A percentile compares a stretch with the other conserved stretches of the same genome.
phyloP scores from a whole-genome alignment of 2,797 vertebrate genomes.

The Alcedo atthis region DNA sequence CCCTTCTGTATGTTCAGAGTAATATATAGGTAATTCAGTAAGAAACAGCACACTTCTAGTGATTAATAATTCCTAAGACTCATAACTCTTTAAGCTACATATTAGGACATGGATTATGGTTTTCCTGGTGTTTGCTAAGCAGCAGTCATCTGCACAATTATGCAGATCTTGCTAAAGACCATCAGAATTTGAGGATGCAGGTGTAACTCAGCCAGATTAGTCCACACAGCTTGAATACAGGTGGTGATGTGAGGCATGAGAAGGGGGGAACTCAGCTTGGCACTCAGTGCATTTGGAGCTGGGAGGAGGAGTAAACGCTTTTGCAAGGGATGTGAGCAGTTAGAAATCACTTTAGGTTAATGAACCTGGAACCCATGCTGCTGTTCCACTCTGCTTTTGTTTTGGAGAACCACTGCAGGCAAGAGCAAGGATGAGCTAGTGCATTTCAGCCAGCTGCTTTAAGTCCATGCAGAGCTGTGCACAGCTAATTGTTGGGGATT shows the following conservation, averaged over 20 bases:
- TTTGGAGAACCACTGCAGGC: background rate
- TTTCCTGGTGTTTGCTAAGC: background rate
- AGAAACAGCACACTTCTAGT: background rate
- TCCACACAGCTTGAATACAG: background rate
- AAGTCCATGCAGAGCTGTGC: background rate
- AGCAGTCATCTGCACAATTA: background rate
- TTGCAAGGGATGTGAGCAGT: background rate
- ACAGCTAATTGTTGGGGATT: background rate
- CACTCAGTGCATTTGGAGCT: background rate
- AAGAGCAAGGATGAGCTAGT: background rate
- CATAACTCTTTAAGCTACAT: background rate
- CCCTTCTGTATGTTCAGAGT: background rate
- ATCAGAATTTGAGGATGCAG: background rate
- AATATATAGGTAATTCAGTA: background rate
- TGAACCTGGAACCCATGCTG: background rate
- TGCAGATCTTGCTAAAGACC: background rate
- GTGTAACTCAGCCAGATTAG: background rate
- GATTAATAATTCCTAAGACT: background rate
- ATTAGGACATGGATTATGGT: background rate
- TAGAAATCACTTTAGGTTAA: background rate
- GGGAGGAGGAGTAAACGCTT: background rate
- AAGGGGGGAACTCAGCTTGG: background rate
- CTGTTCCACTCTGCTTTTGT: background rate
- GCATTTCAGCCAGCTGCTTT: background rate
- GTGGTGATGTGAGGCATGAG: background rate